Percentiles rank a stretch among this genome's conserved stretches.
phyloP scores from a whole-genome alignment of 2,888 invertebrate species.

The Lordiphosa fenestrarum region DNA sequence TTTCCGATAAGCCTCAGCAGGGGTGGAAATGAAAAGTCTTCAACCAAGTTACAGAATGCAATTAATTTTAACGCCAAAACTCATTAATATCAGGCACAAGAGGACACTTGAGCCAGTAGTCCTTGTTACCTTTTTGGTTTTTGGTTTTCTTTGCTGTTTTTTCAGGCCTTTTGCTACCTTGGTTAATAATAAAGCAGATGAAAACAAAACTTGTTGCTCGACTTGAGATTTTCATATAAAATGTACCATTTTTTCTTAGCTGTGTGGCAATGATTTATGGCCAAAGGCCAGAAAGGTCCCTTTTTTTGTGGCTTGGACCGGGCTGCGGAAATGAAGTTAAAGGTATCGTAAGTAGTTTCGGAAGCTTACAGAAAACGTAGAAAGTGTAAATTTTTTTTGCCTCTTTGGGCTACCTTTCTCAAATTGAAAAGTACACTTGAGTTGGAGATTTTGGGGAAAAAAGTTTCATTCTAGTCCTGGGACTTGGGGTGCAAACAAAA shows the following conservation, averaged over 20 bases:
- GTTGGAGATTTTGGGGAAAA: constrained; percentile 43
- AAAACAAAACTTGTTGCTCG: constrained; percentile 70
- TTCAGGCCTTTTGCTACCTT: constrained; percentile 61
- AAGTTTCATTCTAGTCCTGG: constrained; percentile 74
- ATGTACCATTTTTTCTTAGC: constrained; percentile 18
- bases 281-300: constrained; percentile 56
- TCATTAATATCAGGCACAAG: constrained; percentile 64
- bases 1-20: constrained; percentile 47
- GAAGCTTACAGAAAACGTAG: constrained; percentile 49
- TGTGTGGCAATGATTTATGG: constrained; percentile 65
- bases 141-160: constrained; percentile 16
- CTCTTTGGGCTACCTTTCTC: constrained; percentile 60
- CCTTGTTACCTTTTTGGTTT: constrained; percentile 36
- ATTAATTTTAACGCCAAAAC: constrained; percentile 72
- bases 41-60: constrained; percentile 55
- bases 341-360: constrained; percentile 73
- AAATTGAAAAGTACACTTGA: constrained; percentile 76
- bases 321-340: constrained; percentile 71
- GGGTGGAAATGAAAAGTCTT: constrained; percentile 38
- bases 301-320: constrained; percentile 9
- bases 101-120: constrained; percentile 55
- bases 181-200: constrained; percentile 71
- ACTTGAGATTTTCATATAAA: constrained; percentile 34
- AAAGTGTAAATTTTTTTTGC: constrained; percentile 61
- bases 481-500: constrained; percentile 70